Conservation (phyloP, 2,797 vertebrate genomes). For the Sylvilagus floridanus region DNA sequence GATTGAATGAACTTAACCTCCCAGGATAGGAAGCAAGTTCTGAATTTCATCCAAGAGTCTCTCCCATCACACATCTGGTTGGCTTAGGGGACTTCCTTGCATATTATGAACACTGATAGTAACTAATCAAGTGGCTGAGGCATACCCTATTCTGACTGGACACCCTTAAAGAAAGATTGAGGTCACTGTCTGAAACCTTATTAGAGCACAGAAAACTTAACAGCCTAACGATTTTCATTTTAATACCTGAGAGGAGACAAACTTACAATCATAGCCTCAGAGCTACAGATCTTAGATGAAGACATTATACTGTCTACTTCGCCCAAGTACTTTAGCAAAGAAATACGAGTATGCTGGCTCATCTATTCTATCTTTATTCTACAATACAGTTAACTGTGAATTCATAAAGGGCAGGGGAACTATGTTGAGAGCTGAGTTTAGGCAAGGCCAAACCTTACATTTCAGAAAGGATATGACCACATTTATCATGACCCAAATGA, state of each 20-base stretch:
- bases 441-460: not conserved
- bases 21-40: not conserved
- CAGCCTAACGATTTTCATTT: not conserved
- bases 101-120: not conserved
- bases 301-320: not conserved
- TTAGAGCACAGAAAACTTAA: not conserved
- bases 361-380: not conserved
- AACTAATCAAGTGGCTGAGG: not conserved
- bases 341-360: not conserved
- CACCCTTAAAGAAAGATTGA: not conserved
- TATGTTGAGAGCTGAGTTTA: not conserved
- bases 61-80: not conserved
- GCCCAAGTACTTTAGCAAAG: not conserved
- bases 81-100: not conserved
- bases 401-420: not conserved
- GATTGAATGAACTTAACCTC: not conserved
- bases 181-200: not conserved
- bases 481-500: not conserved
- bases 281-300: not conserved
- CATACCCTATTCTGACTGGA: not conserved
- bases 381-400: not conserved
- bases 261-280: not conserved
- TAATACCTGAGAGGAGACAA: conserved; percentile 11
- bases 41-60: not conserved
- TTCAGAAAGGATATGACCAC: not conserved